Evolutionary conservation across 2,797 vertebrate genomes (phyloP).

Genomic region (Uromys caudimaculatus): DNA sequence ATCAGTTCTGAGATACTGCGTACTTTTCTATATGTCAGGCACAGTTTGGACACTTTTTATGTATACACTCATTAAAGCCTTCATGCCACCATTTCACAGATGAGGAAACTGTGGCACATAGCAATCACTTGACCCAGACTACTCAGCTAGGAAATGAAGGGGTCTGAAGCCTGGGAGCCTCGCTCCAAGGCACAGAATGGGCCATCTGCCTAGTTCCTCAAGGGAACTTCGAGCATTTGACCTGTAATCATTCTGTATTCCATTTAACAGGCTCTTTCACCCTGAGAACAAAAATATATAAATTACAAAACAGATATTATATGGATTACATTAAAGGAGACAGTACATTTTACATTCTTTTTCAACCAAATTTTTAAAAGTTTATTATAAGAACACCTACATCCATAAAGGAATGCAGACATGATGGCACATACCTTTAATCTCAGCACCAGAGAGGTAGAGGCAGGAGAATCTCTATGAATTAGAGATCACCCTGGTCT

Average conservation of each 20-base stretch:
- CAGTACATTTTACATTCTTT: constrained; percentile 8
- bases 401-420: too few species aligned
- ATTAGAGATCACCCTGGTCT: background rate
- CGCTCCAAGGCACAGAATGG: background rate
- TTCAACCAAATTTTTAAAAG: background rate
- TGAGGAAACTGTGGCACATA: background rate
- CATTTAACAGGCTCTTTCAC: background rate
- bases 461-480: background rate
- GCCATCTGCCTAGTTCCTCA: background rate
- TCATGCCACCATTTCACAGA: background rate
- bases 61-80: background rate
- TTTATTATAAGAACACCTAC: background rate
- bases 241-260: background rate
- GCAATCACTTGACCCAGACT: background rate
- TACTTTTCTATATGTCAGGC: background rate
- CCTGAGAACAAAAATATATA: background rate
- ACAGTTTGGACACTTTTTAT: background rate
- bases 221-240: background rate
- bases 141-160: background rate
- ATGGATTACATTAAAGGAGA: constrained; percentile 15
- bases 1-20: background rate
- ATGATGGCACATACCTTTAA: background rate
- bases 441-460: background rate
- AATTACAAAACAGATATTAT: background rate
- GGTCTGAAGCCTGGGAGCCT: background rate